Evolutionary conservation across 2,797 vertebrate genomes (phyloP).

Genomic region (Fratercula arctica): DNA sequence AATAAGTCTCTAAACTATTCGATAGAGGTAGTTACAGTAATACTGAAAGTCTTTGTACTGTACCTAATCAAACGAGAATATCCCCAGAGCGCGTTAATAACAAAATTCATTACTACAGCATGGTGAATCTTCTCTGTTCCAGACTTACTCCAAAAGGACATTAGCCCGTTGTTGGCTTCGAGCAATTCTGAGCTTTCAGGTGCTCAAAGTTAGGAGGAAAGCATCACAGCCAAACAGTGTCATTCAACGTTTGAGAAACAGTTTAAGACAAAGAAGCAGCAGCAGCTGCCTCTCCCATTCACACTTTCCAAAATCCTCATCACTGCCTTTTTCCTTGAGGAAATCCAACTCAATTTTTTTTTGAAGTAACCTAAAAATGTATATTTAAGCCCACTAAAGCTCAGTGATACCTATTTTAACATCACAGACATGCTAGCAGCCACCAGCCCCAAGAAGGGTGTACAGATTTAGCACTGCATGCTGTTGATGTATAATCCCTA

Average conservation of each 20-base stretch:
- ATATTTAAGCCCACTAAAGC: background rate
- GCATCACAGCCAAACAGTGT: background rate
- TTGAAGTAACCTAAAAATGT: background rate
- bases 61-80: constrained; percentile 14
- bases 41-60: background rate
- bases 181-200: background rate
- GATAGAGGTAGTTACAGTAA: background rate
- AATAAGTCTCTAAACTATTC: background rate
- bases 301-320: background rate
- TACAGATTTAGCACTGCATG: background rate
- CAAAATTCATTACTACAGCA: background rate
- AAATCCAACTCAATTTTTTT: background rate
- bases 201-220: background rate
- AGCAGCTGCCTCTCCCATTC: background rate
- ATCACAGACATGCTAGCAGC: background rate
- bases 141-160: background rate
- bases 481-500: background rate
- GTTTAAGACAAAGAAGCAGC: background rate
- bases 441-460: background rate
- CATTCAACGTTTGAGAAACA: background rate
- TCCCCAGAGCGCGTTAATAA: constrained; percentile 4
- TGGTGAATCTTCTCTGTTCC: background rate
- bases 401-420: background rate
- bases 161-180: background rate
- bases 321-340: background rate